These are phyloP conservation scores for Smutsia temminckii DNA, from an alignment of 2,797 vertebrate genomes.

Conservation along the genomic window DNA sequence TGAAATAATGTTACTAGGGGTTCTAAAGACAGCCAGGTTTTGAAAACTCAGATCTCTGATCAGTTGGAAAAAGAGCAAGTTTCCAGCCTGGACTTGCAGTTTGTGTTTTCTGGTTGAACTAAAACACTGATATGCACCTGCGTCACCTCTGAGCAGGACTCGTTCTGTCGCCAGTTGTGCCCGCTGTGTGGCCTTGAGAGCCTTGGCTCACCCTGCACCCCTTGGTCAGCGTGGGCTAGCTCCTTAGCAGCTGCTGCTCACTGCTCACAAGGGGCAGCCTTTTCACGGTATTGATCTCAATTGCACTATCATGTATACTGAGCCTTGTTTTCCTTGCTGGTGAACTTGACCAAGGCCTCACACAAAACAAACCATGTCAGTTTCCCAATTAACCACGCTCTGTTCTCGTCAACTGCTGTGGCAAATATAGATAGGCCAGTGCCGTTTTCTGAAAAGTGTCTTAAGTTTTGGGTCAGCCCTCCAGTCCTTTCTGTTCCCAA, in stretches of 20 bases:
- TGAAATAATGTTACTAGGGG: not conserved
- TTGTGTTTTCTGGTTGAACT: not conserved
- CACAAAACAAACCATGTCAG: not conserved
- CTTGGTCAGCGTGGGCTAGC: not conserved
- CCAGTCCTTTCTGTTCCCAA: not conserved
- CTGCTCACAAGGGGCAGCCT: not conserved
- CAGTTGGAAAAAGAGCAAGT: not conserved
- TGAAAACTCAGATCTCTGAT: not conserved
- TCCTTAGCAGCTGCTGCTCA: not conserved
- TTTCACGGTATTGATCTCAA: not conserved
- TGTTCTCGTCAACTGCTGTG: not conserved
- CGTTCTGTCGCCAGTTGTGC: not conserved
- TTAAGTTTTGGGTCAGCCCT: not conserved
- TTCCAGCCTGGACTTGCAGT: not conserved
- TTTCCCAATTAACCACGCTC: not conserved
- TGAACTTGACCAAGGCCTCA: constrained; percentile 3
- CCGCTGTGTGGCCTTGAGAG: not conserved
- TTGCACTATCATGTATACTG: not conserved
- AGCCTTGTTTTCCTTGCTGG: constrained; percentile 32
- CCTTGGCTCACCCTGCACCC: not conserved
- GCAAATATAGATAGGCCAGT: no score
- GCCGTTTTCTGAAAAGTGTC: not conserved
- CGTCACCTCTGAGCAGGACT: not conserved
- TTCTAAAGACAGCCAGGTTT: not conserved
- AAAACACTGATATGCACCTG: not conserved